Percentiles rank a stretch among this genome's conserved stretches.
Conservation (phyloP, 1,140 invertebrate genomes). For the Bombus confusus region DNA sequence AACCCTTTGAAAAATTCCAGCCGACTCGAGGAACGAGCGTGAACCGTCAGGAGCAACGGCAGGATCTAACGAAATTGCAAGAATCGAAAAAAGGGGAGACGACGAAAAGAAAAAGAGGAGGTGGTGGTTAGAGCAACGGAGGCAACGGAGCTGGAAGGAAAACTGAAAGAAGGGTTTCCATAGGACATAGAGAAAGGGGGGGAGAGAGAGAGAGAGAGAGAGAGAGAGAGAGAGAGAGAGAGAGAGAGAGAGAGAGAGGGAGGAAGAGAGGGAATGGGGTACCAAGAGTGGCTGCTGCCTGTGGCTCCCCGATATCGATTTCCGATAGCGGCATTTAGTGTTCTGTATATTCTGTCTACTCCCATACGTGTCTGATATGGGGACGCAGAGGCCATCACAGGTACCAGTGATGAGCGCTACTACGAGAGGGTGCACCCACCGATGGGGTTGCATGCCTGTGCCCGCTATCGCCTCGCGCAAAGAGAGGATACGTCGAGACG, state of each 20-base stretch:
- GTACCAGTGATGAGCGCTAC: constrained; percentile 62
- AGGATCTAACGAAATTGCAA: constrained; percentile 54
- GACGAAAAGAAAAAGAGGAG: too few relatives aligned
- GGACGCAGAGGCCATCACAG: constrained; percentile 65
- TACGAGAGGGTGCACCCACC: constrained; percentile 12
- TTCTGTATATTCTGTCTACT: constrained; percentile 80
- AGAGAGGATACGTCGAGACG: constrained; percentile 53
- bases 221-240: constrained; percentile 3
- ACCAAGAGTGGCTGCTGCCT: constrained; percentile 77
- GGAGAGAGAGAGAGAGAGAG: background rate
- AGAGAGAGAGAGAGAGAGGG: background rate
- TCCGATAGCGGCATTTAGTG: constrained; percentile 81
- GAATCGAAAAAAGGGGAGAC: constrained; percentile 15
- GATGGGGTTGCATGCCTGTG: background rate
- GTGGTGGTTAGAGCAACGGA: background rate
- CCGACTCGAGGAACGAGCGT: constrained; percentile 23
- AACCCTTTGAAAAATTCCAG: constrained; percentile 54
- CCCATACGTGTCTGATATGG: constrained; percentile 76
- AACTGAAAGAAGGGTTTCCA: background rate
- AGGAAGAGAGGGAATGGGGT: constrained; percentile 15
- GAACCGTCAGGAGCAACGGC: constrained; percentile 31
- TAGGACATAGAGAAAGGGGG: background rate
- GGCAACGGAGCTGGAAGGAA: background rate
- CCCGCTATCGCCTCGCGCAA: constrained; percentile 61
- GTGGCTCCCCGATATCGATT: constrained; percentile 80